These are phyloP conservation scores for Leucosticte australis DNA, from an alignment of 2,113 vertebrate species.

Conservation along the genomic window DNA sequence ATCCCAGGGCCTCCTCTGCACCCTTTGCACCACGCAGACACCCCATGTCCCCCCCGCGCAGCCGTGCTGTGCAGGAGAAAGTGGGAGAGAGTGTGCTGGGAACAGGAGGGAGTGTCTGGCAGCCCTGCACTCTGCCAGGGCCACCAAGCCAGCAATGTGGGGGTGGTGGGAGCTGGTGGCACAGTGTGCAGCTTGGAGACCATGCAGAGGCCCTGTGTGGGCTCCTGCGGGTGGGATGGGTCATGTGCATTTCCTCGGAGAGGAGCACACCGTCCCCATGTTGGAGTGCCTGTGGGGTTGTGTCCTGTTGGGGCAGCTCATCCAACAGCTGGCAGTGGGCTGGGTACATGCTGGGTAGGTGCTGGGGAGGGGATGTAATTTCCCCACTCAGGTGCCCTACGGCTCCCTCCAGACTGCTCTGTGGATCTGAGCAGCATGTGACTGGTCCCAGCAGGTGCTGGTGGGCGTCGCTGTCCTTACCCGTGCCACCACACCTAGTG, in stretches of 20 bases:
- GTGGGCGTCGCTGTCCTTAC: rapidly evolving
- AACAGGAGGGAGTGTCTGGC: constrained; percentile 5
- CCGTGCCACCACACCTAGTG: background rate
- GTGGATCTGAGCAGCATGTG: background rate
- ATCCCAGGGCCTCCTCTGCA: background rate
- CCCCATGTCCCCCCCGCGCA: rapidly evolving
- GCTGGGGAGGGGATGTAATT: rapidly evolving
- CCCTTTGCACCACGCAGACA: background rate
- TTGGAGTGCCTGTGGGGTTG: background rate
- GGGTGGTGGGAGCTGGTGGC: background rate
- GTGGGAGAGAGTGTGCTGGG: rapidly evolving
- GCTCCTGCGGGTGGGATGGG: background rate
- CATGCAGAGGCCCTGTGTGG: background rate
- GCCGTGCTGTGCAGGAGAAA: background rate
- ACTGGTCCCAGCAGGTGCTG: background rate
- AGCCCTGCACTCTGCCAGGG: background rate
- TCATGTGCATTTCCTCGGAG: rapidly evolving
- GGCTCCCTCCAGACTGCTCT: background rate
- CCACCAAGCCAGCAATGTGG: background rate
- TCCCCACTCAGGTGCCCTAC: rapidly evolving
- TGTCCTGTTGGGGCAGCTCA: background rate
- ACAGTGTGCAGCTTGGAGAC: rapidly evolving
- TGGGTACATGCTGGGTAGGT: background rate
- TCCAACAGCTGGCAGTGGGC: background rate
- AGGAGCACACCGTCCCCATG: background rate